Evolutionary conservation across 2,797 vertebrate genomes (phyloP).

Genomic region (Microctenopoma lineatum): DNA sequence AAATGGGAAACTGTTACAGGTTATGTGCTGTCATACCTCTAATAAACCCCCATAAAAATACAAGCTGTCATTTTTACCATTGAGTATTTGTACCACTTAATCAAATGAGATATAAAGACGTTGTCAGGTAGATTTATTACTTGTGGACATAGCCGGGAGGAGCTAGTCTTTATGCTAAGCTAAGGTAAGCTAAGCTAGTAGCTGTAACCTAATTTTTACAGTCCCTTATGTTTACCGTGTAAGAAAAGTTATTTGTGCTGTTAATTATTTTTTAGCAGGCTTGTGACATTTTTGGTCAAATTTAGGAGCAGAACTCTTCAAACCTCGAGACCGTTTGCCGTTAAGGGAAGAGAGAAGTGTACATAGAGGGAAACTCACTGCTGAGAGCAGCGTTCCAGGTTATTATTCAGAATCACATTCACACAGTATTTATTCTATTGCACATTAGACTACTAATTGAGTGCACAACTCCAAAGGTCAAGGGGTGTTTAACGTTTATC

Average conservation of each 20-base stretch:
- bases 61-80: neutral
- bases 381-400: constrained; percentile 47
- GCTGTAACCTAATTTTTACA: neutral
- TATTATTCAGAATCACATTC: constrained; percentile 43
- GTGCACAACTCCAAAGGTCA: constrained; percentile 46
- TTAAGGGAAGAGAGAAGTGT: constrained; percentile 2
- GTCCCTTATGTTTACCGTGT: neutral
- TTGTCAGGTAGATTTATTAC: neutral
- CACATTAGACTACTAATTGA: constrained; percentile 62
- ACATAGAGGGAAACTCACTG: constrained; percentile 25
- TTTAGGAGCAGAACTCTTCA: constrained; percentile 33
- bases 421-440: constrained; percentile 73
- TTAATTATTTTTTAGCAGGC: constrained; percentile 5
- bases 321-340: constrained; percentile 18
- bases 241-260: constrained; percentile 42
- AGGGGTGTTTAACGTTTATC: neutral
- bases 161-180: constrained; percentile 11
- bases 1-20: neutral
- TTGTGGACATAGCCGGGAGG: too few species aligned
- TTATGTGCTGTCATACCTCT: neutral
- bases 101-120: neutral
- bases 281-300: neutral
- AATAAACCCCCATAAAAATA: neutral
- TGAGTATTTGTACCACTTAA: neutral
- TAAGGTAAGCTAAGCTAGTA: neutral